Conservation (phyloP, 2,113 vertebrate species). For the Salvelinus namaycush region DNA sequence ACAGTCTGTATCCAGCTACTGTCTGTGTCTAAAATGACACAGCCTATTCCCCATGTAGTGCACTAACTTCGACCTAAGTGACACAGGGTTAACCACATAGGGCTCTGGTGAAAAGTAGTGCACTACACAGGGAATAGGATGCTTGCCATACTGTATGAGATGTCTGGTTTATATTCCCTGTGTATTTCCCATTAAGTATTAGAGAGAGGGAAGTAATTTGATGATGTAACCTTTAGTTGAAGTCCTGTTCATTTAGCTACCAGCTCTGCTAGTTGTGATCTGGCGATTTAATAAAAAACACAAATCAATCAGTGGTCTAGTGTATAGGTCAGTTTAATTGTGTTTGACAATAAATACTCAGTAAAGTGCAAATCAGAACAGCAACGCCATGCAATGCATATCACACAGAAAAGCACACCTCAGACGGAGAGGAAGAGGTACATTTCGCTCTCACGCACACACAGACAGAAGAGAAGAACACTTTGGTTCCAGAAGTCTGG, state of each 20-base stretch:
- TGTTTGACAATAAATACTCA: constrained; percentile 74
- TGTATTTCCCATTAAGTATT: constrained; percentile 22
- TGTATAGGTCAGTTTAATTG: constrained; percentile 54
- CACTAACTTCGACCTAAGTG: too few species aligned
- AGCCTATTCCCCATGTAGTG: not conserved
- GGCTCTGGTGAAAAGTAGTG: too few species aligned
- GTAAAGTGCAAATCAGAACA: constrained; percentile 80
- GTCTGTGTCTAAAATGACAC: too few species aligned
- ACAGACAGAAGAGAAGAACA: not conserved
- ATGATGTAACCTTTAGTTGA: constrained; percentile 3
- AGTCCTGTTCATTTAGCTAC: constrained; percentile 16
- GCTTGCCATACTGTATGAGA: too few species aligned
- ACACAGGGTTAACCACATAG: too few species aligned
- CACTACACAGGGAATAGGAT: too few species aligned
- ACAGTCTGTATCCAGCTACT: too few species aligned
- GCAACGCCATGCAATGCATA: constrained; percentile 78
- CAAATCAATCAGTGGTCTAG: constrained; percentile 11
- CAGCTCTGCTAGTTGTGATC: not conserved
- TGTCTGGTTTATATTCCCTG: too few species aligned
- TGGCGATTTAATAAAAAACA: not conserved
- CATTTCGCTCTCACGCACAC: constrained; percentile 13
- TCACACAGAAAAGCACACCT: constrained; percentile 50
- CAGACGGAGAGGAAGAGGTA: constrained; percentile 12
- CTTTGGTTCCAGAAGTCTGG: not conserved
- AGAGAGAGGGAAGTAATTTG: not conserved